Percentiles rank a stretch among this genome's conserved stretches.
These are phyloP conservation scores for Microcebus murinus DNA, from an alignment of 2,113 vertebrate genomes.

Conservation along the genomic window DNA sequence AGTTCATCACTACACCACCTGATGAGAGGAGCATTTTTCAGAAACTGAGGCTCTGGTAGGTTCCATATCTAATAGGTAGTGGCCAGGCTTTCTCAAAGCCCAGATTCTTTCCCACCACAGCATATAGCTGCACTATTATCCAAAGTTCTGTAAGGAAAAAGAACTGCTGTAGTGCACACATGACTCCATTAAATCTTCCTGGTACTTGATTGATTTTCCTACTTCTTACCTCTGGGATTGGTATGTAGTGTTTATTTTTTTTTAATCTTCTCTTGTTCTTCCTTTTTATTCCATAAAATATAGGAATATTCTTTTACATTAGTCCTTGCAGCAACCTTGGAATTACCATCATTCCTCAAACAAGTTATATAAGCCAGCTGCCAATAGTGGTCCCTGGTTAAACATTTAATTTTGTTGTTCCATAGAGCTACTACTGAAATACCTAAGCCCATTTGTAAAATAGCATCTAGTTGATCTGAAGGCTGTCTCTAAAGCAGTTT, in stretches of 20 bases:
- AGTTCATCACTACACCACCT: not conserved
- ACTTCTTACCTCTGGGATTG: not conserved
- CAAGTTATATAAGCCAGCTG: not conserved
- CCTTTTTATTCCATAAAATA: not conserved
- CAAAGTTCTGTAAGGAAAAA: not conserved
- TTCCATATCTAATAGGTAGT: not conserved
- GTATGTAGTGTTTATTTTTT: not conserved
- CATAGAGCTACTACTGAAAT: not conserved
- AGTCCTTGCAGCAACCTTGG: not conserved
- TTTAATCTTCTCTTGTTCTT: not conserved
- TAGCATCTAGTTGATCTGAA: not conserved
- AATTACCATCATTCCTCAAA: slow-evolving; percentile 14
- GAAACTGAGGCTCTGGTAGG: not conserved
- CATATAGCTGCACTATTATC: not conserved
- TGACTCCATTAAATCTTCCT: not conserved
- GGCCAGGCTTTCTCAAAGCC: not conserved
- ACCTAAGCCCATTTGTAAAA: not conserved
- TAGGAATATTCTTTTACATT: not conserved
- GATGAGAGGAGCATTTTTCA: not conserved
- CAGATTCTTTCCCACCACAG: not conserved
- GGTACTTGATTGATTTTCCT: not conserved
- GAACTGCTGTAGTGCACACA: not conserved
- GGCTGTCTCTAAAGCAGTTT: not conserved
- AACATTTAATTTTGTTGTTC: slow-evolving; percentile 10
- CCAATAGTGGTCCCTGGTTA: not conserved